Percentiles rank a stretch among this genome's conserved stretches.
These are phyloP conservation scores for Phodopus roborovskii DNA, from an alignment of 2,113 vertebrate genomes.

Conservation along the genomic window DNA sequence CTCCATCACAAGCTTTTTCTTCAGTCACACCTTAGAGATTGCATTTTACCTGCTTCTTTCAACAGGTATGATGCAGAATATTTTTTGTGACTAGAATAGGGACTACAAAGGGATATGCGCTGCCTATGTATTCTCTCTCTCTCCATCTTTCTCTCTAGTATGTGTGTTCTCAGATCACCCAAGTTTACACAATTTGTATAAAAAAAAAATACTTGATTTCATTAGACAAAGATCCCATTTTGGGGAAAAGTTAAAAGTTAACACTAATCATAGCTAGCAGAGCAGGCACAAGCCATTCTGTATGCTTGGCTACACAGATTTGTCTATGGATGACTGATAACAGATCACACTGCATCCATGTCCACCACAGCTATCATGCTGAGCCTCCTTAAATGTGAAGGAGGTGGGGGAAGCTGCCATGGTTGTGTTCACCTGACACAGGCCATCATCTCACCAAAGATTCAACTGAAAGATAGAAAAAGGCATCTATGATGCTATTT, in stretches of 20 bases:
- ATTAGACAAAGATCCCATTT: too few species aligned
- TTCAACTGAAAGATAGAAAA: not conserved
- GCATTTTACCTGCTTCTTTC: not conserved
- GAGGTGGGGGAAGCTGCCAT: not conserved
- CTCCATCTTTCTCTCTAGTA: not conserved
- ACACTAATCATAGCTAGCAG: not conserved
- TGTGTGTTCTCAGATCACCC: too few species aligned
- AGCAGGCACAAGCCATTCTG: not conserved
- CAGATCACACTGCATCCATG: not conserved
- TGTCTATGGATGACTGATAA: not conserved
- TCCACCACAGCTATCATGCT: not conserved
- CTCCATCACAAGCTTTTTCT: not conserved
- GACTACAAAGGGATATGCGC: accelerated
- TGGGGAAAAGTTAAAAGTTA: not conserved
- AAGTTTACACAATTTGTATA: not conserved
- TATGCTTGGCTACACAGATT: not conserved
- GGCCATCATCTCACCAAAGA: not conserved
- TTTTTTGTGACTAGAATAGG: not conserved
- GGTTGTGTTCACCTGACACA: not conserved
- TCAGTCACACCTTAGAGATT: not conserved
- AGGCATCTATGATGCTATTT: not conserved
- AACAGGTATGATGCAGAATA: not conserved
- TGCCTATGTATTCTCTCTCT: not conserved
- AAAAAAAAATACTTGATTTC: not conserved
- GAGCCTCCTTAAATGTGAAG: not conserved